Percentiles rank a stretch among this genome's conserved stretches.
phyloP scores from a whole-genome alignment of 2,797 vertebrate species.

The Rhinella marina region DNA sequence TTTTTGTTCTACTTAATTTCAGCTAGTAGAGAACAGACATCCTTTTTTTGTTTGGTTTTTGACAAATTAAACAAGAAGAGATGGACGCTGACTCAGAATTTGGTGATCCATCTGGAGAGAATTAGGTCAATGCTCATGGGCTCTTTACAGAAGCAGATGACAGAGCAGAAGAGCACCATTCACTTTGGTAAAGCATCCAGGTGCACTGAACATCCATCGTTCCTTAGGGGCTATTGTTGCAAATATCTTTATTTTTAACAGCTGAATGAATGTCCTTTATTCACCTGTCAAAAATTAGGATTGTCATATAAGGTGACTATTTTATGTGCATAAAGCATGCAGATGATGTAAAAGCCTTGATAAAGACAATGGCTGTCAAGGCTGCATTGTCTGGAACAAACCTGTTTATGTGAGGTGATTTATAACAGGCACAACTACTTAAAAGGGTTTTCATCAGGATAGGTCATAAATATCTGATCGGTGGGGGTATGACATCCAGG shows the following conservation, averaged over 20 bases:
- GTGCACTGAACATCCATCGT: conserved; percentile 2
- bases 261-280: conserved; percentile 3
- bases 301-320: not conserved
- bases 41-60: not conserved
- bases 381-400: not conserved
- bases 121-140: not conserved
- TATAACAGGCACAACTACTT: not conserved
- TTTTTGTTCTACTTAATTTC: not conserved
- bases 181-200: conserved; percentile 16
- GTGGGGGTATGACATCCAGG: too few species aligned
- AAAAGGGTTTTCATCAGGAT: too few species aligned
- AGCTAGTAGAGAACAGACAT: not conserved
- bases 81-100: conserved; percentile 2
- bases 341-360: not conserved
- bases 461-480: too few species aligned
- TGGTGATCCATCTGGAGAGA: conserved; percentile 19
- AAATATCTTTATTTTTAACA: conserved; percentile 11
- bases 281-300: not conserved
- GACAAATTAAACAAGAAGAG: not conserved
- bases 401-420: not conserved
- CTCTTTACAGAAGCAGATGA: conserved; percentile 21
- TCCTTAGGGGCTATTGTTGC: not conserved
- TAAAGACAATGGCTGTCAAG: too few species aligned
- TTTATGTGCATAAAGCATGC: not conserved
- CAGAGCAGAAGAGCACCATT: not conserved